Percentiles rank a stretch among this genome's conserved stretches.
Evolutionary conservation across 1,140 invertebrate genomes (phyloP).

Genomic region (Neodiprion fabricii): DNA sequence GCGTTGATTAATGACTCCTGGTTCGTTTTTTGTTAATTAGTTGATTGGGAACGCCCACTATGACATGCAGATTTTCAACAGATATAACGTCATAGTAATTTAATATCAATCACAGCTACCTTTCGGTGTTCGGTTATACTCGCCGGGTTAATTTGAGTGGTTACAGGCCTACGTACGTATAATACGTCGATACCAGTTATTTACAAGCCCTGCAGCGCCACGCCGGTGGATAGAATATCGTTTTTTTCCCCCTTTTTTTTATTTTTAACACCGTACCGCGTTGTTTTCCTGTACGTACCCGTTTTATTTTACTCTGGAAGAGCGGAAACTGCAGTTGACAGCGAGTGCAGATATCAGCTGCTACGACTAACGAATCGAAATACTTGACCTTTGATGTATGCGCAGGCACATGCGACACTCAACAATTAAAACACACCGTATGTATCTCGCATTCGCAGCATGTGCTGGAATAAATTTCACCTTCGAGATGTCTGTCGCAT

Average conservation of each 20-base stretch:
- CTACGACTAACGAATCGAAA: not conserved
- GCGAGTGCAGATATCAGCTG: not conserved
- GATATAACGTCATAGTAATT: conserved; percentile 33
- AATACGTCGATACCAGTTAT: not conserved
- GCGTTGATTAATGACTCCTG: conserved; percentile 54
- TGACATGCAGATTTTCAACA: conserved; percentile 51
- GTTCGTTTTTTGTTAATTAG: conserved; percentile 56
- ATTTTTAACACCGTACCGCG: not conserved
- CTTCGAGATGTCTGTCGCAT: conserved; percentile 53
- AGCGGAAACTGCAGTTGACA: not conserved
- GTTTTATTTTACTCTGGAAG: not conserved
- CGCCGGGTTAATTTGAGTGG: too few species aligned
- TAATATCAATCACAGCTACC: conserved; percentile 13
- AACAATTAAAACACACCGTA: conserved; percentile 35
- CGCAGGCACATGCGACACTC: conserved; percentile 32
- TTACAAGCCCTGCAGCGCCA: not conserved
- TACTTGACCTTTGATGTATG: conserved; percentile 21
- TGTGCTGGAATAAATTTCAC: conserved; percentile 49
- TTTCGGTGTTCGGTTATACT: not conserved
- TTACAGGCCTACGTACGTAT: too few species aligned
- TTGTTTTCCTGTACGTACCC: not conserved
- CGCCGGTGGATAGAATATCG: not conserved
- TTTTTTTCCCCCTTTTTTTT: not conserved
- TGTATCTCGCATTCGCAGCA: conserved; percentile 38
- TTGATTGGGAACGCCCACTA: conserved; percentile 57